A percentile compares a stretch with the other conserved stretches of the same genome.
These are phyloP conservation scores for Cryptocheilus praepositus DNA, from an alignment of 2,888 invertebrate genomes.

Conservation along the genomic window DNA sequence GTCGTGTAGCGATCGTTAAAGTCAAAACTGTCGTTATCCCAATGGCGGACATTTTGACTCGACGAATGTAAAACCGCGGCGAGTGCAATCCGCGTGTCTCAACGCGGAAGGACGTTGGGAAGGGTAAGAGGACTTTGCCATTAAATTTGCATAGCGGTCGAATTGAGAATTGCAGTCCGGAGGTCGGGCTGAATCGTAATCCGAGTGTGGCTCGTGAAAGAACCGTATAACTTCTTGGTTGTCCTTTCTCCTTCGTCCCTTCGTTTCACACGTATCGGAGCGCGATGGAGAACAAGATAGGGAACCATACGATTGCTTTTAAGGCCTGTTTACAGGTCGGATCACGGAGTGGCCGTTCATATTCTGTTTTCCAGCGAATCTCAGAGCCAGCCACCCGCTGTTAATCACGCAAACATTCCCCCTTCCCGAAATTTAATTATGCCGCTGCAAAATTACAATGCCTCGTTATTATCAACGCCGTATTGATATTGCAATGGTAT, in stretches of 20 bases:
- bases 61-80: constrained; percentile 5
- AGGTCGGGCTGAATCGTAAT: constrained; percentile 64
- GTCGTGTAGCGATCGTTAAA: constrained; percentile 21
- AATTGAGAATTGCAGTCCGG: constrained; percentile 57
- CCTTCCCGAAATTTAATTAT: too few species aligned
- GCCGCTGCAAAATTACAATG: too few species aligned
- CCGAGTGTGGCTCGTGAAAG: constrained; percentile 30
- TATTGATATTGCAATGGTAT: background rate
- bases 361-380: constrained; percentile 1
- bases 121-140: constrained; percentile 36
- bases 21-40: constrained; percentile 31
- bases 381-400: too few species aligned
- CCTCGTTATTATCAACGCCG: too few species aligned
- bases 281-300: background rate
- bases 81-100: background rate
- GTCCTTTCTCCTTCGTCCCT: constrained; percentile 3
- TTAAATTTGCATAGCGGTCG: constrained; percentile 67
- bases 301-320: background rate
- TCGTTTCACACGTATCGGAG: background rate
- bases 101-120: background rate
- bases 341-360: constrained; percentile 38
- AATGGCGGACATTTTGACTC: constrained; percentile 15
- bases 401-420: too few species aligned
- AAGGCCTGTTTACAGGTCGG: constrained; percentile 36
- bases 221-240: background rate